Percentiles rank a stretch among this genome's conserved stretches.
Evolutionary conservation across 2,888 invertebrate species (phyloP).

Genomic region (Atethmia centrago): DNA sequence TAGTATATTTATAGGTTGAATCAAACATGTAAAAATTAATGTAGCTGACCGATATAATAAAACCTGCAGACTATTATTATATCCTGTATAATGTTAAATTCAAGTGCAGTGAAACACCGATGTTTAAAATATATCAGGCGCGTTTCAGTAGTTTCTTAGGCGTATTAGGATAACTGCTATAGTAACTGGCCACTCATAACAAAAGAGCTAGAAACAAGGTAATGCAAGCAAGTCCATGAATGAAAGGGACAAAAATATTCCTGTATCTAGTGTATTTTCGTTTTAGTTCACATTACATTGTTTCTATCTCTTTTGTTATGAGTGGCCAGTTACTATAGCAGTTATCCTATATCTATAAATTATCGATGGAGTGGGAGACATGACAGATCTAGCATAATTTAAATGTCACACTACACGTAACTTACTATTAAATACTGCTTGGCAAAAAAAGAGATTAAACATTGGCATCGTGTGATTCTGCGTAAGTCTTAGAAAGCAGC

Average conservation of each 20-base stretch:
- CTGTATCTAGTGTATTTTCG: too few species aligned
- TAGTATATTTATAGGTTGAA: conserved; percentile 50
- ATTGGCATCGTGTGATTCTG: neutral
- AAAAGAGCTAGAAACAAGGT: too few species aligned
- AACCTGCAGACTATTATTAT: conserved; percentile 5
- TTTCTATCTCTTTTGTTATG: too few species aligned
- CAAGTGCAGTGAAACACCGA: conserved; percentile 30
- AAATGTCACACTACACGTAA: neutral
- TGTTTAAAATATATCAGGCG: conserved; percentile 1
- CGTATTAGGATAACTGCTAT: too few species aligned
- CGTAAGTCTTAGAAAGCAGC: neutral
- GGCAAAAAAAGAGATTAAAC: conserved; percentile 23
- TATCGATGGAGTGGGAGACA: conserved; percentile 24
- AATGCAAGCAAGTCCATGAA: too few species aligned
- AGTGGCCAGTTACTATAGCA: too few species aligned
- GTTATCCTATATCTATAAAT: neutral
- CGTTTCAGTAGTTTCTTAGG: conserved; percentile 13
- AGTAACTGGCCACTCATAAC: too few species aligned
- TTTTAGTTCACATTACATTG: too few species aligned
- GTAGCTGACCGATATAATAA: conserved; percentile 8
- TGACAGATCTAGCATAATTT: conserved; percentile 13
- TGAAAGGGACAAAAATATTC: too few species aligned
- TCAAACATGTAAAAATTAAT: conserved; percentile 31
- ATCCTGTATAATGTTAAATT: conserved; percentile 18
- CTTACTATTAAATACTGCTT: conserved; percentile 9